Evolutionary conservation across 2,888 invertebrate genomes (phyloP), one percentile per base, ranked within the genome.

Genomic region (Dyspetes luteomarginatus): DNA sequence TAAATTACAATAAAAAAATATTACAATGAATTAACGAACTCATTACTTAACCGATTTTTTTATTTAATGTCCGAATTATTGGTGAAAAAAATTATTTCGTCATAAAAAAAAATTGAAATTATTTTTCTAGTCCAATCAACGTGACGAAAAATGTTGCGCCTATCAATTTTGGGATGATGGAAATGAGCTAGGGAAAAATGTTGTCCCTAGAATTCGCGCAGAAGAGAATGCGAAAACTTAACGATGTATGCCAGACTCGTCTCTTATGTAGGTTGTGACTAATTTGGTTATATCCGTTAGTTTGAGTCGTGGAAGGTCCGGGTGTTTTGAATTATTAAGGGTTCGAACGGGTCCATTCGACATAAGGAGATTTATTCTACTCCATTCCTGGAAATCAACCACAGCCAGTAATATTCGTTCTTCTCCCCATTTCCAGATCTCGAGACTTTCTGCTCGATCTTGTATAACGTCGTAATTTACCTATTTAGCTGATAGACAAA

Each of bases 271-370:
- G 81, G 72, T 67, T 83, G 79, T 76, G 83, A 78, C 56, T 82
- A 83, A 86, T 87, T 82, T 68, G 81, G 80, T 89, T 86, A 87
- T 85, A 87, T 83, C 74, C 83, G 64, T 78, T 75, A 43, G 69
- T 69, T 82, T 84, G 5, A n/a, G 83, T 74, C 68, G 79, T 64
- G 82, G 81, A 85, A 82, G 84, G 86, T 85, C 82, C 84, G 15
- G n/a, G n/a, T 15, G 79, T 81, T 77, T 82, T 88, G 84, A 84
- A 86, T 89, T 89, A 89, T 89, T 87, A 83, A 88, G 81, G 74
- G 80, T 58, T 83, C 58, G 7, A 65, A 12, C 50, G 62, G 17
- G 56, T 22, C 26, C 41, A 64, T 74, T 56, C 24, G 55, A 65
- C 64, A 26, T 41, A 62, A 62, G 5, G 55, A 62, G 80, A 28